These are phyloP conservation scores for Nemopilema nomurai DNA, from an alignment of 30 jellyfish, hydroid and myxozoan genomes.

Conservation along the genomic window DNA sequence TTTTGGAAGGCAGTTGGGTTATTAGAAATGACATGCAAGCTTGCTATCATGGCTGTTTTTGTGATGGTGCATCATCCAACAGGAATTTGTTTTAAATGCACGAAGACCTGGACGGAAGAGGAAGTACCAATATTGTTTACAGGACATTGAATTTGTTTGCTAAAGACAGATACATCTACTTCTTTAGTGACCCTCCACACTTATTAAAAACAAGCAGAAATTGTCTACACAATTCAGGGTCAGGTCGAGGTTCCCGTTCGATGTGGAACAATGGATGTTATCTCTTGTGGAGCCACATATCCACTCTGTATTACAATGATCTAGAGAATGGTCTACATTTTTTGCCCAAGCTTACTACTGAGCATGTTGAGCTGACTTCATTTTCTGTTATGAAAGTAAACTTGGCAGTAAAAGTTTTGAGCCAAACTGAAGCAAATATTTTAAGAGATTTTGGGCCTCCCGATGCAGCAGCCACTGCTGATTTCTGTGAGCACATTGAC, in stretches of 20 bases:
- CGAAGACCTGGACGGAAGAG: not conserved
- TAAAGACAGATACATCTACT: slow-evolving; percentile 35
- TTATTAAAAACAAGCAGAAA: slow-evolving; percentile 51
- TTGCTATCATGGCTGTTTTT: not conserved
- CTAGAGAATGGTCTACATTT: slow-evolving; percentile 26
- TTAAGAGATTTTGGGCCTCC: not conserved
- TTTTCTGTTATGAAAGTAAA: slow-evolving; percentile 42
- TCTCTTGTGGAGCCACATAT: slow-evolving; percentile 32
- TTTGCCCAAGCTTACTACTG: slow-evolving; percentile 48
- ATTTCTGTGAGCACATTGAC: slow-evolving; percentile 8
- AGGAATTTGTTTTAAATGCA: slow-evolving; percentile 58
- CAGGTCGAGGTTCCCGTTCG: slow-evolving; percentile 1
- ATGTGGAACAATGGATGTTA: not conserved
- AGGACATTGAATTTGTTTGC: slow-evolving; percentile 40
- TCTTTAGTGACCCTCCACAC: slow-evolving; percentile 59
- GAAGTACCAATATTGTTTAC: not conserved
- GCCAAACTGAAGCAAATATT: not conserved
- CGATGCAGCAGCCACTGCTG: slow-evolving; percentile 10
- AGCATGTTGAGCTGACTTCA: slow-evolving; percentile 38
- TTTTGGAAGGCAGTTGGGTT: slow-evolving; percentile 52
- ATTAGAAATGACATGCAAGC: too few species aligned
- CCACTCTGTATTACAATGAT: slow-evolving; percentile 11
- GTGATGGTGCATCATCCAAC: too few species aligned
- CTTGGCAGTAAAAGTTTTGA: slow-evolving; percentile 35
- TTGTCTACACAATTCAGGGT: slow-evolving; percentile 51